These are phyloP conservation scores for Drosophila pseudotalamancana DNA, from an alignment of 2,888 invertebrate species.

Conservation along the genomic window DNA sequence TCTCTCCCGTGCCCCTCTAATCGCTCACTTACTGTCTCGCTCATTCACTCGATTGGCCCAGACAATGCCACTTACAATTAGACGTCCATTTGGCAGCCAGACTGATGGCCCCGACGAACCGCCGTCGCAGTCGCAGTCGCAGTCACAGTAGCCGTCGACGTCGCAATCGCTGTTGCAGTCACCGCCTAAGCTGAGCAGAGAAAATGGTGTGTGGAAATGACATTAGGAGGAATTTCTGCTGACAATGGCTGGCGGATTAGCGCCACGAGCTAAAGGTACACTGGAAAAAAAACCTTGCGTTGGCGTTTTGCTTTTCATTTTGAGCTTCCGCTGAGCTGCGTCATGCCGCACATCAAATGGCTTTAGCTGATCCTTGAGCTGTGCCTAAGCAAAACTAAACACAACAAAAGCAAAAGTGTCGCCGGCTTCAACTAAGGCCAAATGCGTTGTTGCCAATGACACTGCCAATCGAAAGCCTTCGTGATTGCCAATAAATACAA, in stretches of 20 bases:
- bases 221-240: constrained; percentile 69
- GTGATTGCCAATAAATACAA: constrained; percentile 9
- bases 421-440: constrained; percentile 34
- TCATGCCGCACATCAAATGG: constrained; percentile 44
- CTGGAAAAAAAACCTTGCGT: constrained; percentile 35
- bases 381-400: constrained; percentile 30
- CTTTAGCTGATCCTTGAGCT: constrained; percentile 65
- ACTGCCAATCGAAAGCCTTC: constrained; percentile 26
- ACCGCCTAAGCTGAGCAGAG: constrained; percentile 37
- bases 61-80: constrained; percentile 57
- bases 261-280: constrained; percentile 44
- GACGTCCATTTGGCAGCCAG: constrained; percentile 51
- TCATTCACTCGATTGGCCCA: neutral
- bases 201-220: constrained; percentile 55
- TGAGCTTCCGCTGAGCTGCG: constrained; percentile 42
- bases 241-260: constrained; percentile 75
- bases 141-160: too few species aligned
- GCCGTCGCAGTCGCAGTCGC: constrained; percentile 4
- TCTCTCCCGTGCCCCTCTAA: neutral
- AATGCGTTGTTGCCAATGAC: constrained; percentile 51
- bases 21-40: neutral
- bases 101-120: constrained; percentile 36
- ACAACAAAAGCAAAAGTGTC: constrained; percentile 19
- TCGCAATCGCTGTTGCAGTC: neutral
- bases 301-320: constrained; percentile 13